These are phyloP conservation scores for Pherbina coryleti DNA, from an alignment of 2,888 invertebrate genomes.

Conservation along the genomic window DNA sequence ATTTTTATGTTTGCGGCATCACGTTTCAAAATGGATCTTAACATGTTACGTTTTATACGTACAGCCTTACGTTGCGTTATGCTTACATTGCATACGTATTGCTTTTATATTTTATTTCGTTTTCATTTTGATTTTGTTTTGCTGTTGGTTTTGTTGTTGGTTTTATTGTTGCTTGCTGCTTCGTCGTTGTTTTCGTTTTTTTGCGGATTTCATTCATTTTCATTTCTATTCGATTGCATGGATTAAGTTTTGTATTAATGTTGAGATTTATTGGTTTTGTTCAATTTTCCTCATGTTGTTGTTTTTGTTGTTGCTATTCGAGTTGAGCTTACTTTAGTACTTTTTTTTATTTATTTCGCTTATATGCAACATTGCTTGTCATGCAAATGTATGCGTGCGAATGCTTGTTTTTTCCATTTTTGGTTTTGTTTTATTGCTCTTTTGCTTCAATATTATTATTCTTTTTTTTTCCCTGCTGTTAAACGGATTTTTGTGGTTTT, in stretches of 20 bases:
- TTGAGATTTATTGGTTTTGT: slow-evolving; percentile 40
- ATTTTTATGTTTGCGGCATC: slow-evolving; percentile 41
- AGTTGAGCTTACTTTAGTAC: not conserved
- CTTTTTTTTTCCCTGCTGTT: not conserved
- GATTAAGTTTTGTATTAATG: slow-evolving; percentile 39
- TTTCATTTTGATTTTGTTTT: not conserved
- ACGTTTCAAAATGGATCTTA: slow-evolving; percentile 40
- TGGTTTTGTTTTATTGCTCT: too few species aligned
- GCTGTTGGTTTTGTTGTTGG: not conserved
- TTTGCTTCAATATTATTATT: not conserved
- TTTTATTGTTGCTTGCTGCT: not conserved
- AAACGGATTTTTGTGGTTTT: too few species aligned
- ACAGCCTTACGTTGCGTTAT: not conserved
- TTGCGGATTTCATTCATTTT: not conserved
- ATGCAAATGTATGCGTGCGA: not conserved
- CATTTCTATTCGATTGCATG: slow-evolving; percentile 33
- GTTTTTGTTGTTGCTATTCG: not conserved
- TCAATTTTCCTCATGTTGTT: not conserved
- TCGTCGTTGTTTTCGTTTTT: not conserved
- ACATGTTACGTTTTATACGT: slow-evolving; percentile 26
- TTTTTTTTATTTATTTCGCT: not conserved
- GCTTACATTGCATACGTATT: slow-evolving; percentile 5
- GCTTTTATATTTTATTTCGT: not conserved
- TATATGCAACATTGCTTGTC: not conserved
- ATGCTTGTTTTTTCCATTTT: too few species aligned